phyloP scores from a whole-genome alignment of 2,888 invertebrate species.

The Lochmaea capreae region DNA sequence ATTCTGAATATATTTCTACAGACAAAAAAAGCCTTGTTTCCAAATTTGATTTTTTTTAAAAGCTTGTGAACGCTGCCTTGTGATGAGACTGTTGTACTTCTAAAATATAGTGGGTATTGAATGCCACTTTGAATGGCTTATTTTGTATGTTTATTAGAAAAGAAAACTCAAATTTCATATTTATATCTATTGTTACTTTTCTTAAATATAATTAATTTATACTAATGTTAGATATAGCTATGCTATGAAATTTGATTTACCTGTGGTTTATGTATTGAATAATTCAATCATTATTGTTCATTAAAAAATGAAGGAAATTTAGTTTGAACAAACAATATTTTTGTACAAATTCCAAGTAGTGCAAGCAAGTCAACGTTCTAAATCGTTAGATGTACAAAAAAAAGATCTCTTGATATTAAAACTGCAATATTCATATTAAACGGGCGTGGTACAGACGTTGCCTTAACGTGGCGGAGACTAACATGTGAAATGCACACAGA shows the following conservation, averaged over 20 bases:
- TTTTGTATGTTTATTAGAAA: constrained; percentile 42
- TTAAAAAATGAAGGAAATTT: constrained; percentile 31
- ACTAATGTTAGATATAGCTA: constrained; percentile 40
- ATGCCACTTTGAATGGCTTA: constrained; percentile 45
- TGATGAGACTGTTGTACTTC: constrained; percentile 61
- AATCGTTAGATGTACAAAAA: too few relatives aligned
- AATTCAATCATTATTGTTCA: constrained; percentile 42
- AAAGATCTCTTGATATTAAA: too few relatives aligned
- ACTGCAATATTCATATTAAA: too few relatives aligned
- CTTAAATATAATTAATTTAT: constrained; percentile 44
- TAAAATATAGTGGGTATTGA: constrained; percentile 42
- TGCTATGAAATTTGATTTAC: constrained; percentile 22
- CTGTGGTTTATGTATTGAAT: constrained; percentile 29
- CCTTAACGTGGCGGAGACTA: too few relatives aligned
- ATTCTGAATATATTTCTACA: neutral
- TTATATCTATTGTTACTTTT: constrained; percentile 43
- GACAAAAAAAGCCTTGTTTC: constrained; percentile 13
- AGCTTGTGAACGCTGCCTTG: constrained; percentile 61
- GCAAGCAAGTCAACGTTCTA: too few relatives aligned
- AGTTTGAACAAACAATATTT: constrained; percentile 15
- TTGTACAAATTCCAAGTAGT: constrained; percentile 1
- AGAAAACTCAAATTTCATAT: constrained; percentile 42
- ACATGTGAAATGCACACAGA: too few relatives aligned
- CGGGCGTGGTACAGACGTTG: too few relatives aligned
- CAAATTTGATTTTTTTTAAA: constrained; percentile 44